These are phyloP conservation scores for Pyrgilauda ruficollis DNA, from an alignment of 2,113 vertebrate genomes.

Conservation along the genomic window DNA sequence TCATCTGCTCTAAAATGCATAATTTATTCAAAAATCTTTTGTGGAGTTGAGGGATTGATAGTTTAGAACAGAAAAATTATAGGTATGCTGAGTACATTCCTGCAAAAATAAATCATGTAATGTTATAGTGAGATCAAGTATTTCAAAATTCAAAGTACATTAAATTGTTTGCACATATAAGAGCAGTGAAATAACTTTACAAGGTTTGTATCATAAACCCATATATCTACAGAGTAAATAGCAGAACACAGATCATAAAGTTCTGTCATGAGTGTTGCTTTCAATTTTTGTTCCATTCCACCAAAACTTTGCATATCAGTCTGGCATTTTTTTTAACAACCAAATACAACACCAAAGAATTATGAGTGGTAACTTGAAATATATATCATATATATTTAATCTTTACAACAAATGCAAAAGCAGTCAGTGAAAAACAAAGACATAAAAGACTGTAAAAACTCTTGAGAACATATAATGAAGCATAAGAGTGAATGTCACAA, in stretches of 20 bases:
- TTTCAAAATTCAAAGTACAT: conserved; percentile 41
- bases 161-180: conserved; percentile 12
- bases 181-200: conserved; percentile 4
- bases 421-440: conserved; percentile 47
- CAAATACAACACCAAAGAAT: background rate
- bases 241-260: background rate
- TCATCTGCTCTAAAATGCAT: conserved; percentile 8
- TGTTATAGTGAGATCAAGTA: background rate
- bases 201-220: background rate
- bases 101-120: conserved; percentile 23
- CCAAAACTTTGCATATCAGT: background rate
- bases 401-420: conserved; percentile 21
- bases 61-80: conserved; percentile 31
- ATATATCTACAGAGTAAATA: background rate
- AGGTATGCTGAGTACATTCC: background rate
- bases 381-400: conserved; percentile 24
- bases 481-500: conserved; percentile 33
- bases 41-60: conserved; percentile 30
- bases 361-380: background rate
- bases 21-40: conserved; percentile 24
- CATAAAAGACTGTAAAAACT: conserved; percentile 42
- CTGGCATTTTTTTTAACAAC: background rate
- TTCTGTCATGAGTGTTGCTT: background rate
- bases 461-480: conserved; percentile 11
- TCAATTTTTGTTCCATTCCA: background rate